Evolutionary conservation across 2,113 vertebrate genomes (phyloP).

Genomic region (Muntiacus reevesi): DNA sequence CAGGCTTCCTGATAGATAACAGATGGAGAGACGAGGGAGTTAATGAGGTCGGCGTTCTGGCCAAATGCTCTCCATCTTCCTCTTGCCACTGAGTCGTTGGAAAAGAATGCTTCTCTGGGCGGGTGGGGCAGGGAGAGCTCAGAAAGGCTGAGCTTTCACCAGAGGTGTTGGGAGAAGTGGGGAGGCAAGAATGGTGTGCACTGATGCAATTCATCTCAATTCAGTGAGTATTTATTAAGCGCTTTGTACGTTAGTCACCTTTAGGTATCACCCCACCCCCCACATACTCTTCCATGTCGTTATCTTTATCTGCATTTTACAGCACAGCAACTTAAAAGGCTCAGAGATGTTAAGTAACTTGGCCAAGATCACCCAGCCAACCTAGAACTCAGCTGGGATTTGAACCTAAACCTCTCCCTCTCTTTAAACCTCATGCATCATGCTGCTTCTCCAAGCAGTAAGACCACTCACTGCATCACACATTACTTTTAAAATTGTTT

Average conservation of each 20-base stretch:
- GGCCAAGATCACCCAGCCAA: not conserved
- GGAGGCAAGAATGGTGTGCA: not conserved
- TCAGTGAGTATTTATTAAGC: not conserved
- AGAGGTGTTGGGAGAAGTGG: not conserved
- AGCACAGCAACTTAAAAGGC: not conserved
- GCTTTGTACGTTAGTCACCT: not conserved
- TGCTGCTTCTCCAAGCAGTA: not conserved
- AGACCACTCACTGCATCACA: not conserved
- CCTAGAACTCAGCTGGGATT: not conserved
- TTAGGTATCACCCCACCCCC: not conserved
- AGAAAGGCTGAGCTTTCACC: constrained; percentile 35
- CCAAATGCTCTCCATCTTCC: constrained; percentile 77
- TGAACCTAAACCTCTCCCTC: not conserved
- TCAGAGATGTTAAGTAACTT: constrained; percentile 9
- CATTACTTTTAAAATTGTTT: constrained; percentile 67
- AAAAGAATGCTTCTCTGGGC: constrained; percentile 69
- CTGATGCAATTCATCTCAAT: not conserved
- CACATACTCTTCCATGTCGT: not conserved
- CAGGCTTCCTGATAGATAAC: constrained; percentile 72
- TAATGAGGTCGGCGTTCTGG: constrained; percentile 62
- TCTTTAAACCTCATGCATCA: not conserved
- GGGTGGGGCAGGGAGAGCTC: constrained; percentile 44
- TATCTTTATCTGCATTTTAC: not conserved
- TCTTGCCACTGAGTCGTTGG: constrained; percentile 72
- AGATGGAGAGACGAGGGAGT: constrained; percentile 71